These are phyloP conservation scores for Bombylius major DNA, from an alignment of 2,888 invertebrate species.

Conservation along the genomic window DNA sequence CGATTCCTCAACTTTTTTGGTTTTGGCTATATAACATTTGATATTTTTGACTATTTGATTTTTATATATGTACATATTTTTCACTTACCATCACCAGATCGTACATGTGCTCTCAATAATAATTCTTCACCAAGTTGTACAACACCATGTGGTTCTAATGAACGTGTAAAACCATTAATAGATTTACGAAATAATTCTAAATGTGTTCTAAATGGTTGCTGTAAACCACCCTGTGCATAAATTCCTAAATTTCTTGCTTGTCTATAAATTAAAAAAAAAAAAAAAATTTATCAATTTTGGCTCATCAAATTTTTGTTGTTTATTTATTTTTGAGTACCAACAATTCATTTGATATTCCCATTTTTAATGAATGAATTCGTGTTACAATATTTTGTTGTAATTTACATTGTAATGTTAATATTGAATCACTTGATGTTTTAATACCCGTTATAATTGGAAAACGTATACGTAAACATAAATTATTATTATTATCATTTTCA, in stretches of 20 bases:
- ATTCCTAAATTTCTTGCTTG: constrained; percentile 30
- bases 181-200: constrained; percentile 40
- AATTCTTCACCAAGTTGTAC: constrained; percentile 47
- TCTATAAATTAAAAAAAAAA: constrained; percentile 15
- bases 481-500: constrained; percentile 37
- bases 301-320: constrained; percentile 3
- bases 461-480: constrained; percentile 42
- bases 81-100: constrained; percentile 42
- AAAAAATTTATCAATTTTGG: neutral
- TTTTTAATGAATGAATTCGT: constrained; percentile 38
- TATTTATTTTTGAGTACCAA: constrained; percentile 28
- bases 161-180: constrained; percentile 39
- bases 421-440: constrained; percentile 40
- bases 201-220: constrained; percentile 41
- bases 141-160: constrained; percentile 39
- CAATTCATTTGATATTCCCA: constrained; percentile 36
- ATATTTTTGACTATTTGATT: too few relatives aligned
- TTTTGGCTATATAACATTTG: too few relatives aligned
- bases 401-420: constrained; percentile 43
- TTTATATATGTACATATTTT: too few relatives aligned
- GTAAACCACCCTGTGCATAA: constrained; percentile 42
- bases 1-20: too few relatives aligned
- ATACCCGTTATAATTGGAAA: constrained; percentile 43
- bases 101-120: constrained; percentile 40
- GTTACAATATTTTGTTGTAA: constrained; percentile 41